A percentile compares a stretch with the other conserved stretches of the same genome.
Evolutionary conservation across 2,888 invertebrate species (phyloP).

Genomic region (Synergus laeviventris): DNA sequence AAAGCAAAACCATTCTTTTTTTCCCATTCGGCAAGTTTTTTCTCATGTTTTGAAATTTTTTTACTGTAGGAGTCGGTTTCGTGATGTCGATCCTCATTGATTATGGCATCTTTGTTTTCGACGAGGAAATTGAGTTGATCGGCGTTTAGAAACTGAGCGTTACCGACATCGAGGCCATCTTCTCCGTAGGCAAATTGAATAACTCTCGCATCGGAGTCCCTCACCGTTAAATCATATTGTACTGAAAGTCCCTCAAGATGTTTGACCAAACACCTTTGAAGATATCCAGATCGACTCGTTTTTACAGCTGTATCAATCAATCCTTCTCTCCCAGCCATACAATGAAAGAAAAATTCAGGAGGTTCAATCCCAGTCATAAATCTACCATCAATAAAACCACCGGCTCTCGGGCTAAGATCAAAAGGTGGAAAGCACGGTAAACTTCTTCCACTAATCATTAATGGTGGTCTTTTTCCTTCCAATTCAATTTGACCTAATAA

Average conservation of each 20-base stretch:
- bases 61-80: slow-evolving; percentile 79
- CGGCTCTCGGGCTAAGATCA: slow-evolving; percentile 92
- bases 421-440: slow-evolving; percentile 94
- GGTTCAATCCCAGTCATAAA: slow-evolving; percentile 99
- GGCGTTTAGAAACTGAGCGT: slow-evolving; percentile 88
- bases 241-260: slow-evolving; percentile 97
- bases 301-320: slow-evolving; percentile 99
- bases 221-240: slow-evolving; percentile 94
- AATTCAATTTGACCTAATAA: slow-evolving; percentile 98
- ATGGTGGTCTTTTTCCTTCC: slow-evolving; percentile 96
- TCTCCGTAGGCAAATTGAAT: slow-evolving; percentile 95
- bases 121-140: slow-evolving; percentile 88
- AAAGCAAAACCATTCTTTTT: slow-evolving; percentile 78
- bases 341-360: slow-evolving; percentile 99
- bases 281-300: slow-evolving; percentile 98
- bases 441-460: slow-evolving; percentile 94
- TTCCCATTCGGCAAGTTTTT: slow-evolving; percentile 81
- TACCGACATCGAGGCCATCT: slow-evolving; percentile 93
- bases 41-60: slow-evolving; percentile 78
- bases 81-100: slow-evolving; percentile 79
- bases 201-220: slow-evolving; percentile 93
- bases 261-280: slow-evolving; percentile 92
- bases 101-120: slow-evolving; percentile 85
- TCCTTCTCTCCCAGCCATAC: slow-evolving; percentile 99
- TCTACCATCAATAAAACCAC: slow-evolving; percentile 97